Percentiles rank a stretch among this genome's conserved stretches.
Conservation (phyloP, 2,113 vertebrate genomes). For the Gnathonemus longibarbis region DNA sequence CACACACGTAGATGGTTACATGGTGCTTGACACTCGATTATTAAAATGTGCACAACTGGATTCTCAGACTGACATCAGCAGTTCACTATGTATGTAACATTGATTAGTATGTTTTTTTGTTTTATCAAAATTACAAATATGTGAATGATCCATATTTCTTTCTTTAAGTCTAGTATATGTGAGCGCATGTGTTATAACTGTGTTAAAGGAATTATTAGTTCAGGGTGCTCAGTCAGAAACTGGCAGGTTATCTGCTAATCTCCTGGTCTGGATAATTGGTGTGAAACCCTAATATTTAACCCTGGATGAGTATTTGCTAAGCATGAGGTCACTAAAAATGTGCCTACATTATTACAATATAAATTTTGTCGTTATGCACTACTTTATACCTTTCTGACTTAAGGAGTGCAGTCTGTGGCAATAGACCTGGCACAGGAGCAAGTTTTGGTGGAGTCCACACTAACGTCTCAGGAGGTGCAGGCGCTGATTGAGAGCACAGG, state of each 20-base stretch:
- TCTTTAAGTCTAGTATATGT: background rate
- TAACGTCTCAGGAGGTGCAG: slow-evolving; percentile 66
- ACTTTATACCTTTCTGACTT: slow-evolving; percentile 6
- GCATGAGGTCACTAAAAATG: background rate
- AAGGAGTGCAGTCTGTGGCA: slow-evolving; percentile 64
- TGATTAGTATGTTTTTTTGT: background rate
- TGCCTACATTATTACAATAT: background rate
- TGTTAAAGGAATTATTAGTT: background rate
- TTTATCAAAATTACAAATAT: background rate
- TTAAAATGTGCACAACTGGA: background rate
- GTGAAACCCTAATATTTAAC: background rate
- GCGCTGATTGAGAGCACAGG: slow-evolving; percentile 70
- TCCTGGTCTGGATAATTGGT: background rate
- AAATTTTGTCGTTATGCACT: background rate
- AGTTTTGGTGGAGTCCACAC: slow-evolving; percentile 71
- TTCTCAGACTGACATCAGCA: background rate
- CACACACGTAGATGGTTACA: background rate
- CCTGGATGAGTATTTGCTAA: background rate
- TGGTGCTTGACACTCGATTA: background rate
- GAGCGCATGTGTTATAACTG: background rate
- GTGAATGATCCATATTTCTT: background rate
- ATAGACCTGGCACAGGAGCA: slow-evolving; percentile 61
- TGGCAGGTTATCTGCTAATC: background rate
- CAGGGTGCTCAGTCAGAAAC: background rate
- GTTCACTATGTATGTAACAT: background rate